These are phyloP conservation scores for Yponomeuta cagnagella DNA, from an alignment of 2,888 invertebrate species.

Conservation along the genomic window DNA sequence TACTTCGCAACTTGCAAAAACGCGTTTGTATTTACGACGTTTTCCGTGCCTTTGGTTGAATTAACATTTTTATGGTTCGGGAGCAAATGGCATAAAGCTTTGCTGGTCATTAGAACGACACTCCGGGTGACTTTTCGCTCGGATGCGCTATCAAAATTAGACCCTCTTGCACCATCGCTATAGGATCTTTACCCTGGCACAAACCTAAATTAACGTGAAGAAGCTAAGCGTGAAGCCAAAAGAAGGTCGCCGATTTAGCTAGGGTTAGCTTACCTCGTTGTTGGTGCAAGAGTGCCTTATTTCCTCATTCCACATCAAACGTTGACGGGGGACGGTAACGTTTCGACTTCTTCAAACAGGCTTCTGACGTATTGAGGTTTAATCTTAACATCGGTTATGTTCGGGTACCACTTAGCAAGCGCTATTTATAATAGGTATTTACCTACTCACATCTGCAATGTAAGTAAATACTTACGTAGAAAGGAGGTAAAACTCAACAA, in stretches of 20 bases:
- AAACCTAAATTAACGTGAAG: neutral
- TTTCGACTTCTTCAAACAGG: constrained; percentile 7
- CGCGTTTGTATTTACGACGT: constrained; percentile 43
- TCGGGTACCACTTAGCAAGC: neutral
- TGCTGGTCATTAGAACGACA: constrained; percentile 43
- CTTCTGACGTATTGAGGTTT: neutral
- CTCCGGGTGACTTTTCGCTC: constrained; percentile 34
- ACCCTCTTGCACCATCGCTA: neutral
- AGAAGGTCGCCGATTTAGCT: constrained; percentile 19
- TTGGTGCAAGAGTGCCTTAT: neutral
- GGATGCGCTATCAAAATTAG: constrained; percentile 35
- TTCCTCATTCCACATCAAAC: constrained; percentile 31
- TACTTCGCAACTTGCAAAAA: constrained; percentile 1
- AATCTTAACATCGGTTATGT: neutral
- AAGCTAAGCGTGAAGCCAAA: neutral
- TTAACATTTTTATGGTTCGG: constrained; percentile 59
- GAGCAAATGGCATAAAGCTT: constrained; percentile 45
- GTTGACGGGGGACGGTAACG: constrained; percentile 23
- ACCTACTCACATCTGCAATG: too few species aligned
- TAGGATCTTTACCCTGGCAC: neutral
- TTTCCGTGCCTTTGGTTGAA: constrained; percentile 40
- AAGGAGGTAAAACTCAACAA: too few species aligned
- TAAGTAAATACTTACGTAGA: too few species aligned
- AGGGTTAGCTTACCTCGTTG: neutral
- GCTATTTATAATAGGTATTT: too few species aligned